These are phyloP conservation scores for Tetrax tetrax DNA, from an alignment of 2,113 vertebrate genomes.

Conservation along the genomic window DNA sequence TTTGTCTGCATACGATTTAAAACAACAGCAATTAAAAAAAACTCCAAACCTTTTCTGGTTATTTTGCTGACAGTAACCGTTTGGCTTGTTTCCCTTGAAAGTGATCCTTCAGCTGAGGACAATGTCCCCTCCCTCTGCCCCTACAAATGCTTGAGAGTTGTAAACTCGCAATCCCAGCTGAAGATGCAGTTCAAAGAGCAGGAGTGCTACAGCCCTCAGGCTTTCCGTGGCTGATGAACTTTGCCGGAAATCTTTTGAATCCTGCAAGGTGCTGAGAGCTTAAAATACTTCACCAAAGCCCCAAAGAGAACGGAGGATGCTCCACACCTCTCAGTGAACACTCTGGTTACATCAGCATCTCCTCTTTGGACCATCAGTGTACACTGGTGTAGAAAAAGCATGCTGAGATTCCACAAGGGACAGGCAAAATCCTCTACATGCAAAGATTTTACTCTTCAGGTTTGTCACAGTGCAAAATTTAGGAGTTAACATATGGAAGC, in stretches of 20 bases:
- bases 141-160: neutral
- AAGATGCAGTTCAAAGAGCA: neutral
- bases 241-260: neutral
- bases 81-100: neutral
- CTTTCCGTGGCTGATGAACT: neutral
- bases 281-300: neutral
- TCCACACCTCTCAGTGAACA: neutral
- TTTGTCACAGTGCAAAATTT: neutral
- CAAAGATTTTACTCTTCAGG: neutral
- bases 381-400: neutral
- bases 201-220: neutral
- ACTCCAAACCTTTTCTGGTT: neutral
- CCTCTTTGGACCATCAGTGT: neutral
- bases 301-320: neutral
- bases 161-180: neutral
- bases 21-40: neutral
- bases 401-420: neutral
- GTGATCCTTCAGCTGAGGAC: neutral
- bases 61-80: rapidly evolving
- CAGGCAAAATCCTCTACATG: rapidly evolving
- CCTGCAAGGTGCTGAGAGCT: rapidly evolving
- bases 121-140: neutral
- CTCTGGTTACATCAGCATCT: neutral
- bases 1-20: conserved; percentile 25
- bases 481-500: rapidly evolving